A percentile compares a stretch with the other conserved stretches of the same genome.
Conservation (phyloP, 2,888 invertebrate species). For the Periphyllus acericola region DNA sequence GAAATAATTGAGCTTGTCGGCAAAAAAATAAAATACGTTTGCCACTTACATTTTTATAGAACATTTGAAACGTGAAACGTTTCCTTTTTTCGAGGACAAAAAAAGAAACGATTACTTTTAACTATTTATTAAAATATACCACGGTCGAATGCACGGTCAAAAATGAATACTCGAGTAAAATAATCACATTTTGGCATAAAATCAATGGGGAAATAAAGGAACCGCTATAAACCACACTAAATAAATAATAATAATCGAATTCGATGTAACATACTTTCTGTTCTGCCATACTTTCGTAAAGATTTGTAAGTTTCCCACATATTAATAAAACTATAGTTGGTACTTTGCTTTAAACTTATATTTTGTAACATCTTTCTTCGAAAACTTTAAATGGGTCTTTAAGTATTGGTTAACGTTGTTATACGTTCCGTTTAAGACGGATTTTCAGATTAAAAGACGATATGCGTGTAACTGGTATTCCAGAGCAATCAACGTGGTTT, state of each 20-base stretch:
- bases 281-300: not conserved
- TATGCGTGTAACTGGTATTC: not conserved
- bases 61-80: too few relatives aligned
- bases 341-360: not conserved
- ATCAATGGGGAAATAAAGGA: too few relatives aligned
- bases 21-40: too few relatives aligned
- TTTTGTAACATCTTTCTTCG: not conserved
- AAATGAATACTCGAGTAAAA: too few relatives aligned
- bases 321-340: not conserved
- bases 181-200: too few relatives aligned
- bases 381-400: not conserved
- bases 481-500: conserved; percentile 1
- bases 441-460: not conserved
- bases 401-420: not conserved
- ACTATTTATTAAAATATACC: too few relatives aligned
- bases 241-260: conserved; percentile 7
- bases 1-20: too few relatives aligned
- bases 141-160: too few relatives aligned
- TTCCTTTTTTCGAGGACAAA: too few relatives aligned
- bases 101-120: too few relatives aligned
- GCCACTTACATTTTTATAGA: too few relatives aligned
- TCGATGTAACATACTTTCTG: not conserved
- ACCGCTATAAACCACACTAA: not conserved
- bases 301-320: not conserved
- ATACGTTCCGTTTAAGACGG: not conserved